Conservation (phyloP, 37 sponge, comb jelly and placozoan genomes). For the Halisarca cf. caerulea region DNA sequence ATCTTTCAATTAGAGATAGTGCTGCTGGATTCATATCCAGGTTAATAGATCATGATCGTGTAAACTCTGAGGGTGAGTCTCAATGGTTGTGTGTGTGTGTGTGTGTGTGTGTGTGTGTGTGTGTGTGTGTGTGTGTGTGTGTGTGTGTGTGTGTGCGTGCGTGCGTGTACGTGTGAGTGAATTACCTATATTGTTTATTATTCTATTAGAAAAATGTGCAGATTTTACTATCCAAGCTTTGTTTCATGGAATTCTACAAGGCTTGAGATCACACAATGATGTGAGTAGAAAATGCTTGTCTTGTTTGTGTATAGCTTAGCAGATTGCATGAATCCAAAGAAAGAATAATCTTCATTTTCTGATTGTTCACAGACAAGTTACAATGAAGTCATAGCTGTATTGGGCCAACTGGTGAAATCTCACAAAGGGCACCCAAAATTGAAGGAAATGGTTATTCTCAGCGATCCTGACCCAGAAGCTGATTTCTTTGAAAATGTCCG, state of each 20-base stretch:
- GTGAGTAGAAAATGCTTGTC: too few species aligned
- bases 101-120: not conserved
- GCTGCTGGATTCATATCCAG: constrained; percentile 59
- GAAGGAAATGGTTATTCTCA: constrained; percentile 49
- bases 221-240: too few species aligned
- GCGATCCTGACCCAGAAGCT: constrained; percentile 65
- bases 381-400: constrained; percentile 61
- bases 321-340: too few species aligned
- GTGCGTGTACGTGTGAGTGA: too few species aligned
- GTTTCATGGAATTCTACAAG: too few species aligned
- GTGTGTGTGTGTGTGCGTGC: not conserved
- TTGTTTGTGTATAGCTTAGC: too few species aligned
- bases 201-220: too few species aligned
- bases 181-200: too few species aligned
- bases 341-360: too few species aligned
- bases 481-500: constrained; percentile 89
- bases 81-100: not conserved
- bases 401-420: constrained; percentile 59
- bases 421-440: constrained; percentile 62
- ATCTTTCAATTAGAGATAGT: constrained; percentile 75
- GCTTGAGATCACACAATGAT: too few species aligned
- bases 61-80: constrained; percentile 35
- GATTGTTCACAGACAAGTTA: constrained; percentile 36
- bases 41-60: constrained; percentile 30
- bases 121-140: not conserved